phyloP scores from a whole-genome alignment of 2,113 vertebrate genomes.

The Euleptes europaea region DNA sequence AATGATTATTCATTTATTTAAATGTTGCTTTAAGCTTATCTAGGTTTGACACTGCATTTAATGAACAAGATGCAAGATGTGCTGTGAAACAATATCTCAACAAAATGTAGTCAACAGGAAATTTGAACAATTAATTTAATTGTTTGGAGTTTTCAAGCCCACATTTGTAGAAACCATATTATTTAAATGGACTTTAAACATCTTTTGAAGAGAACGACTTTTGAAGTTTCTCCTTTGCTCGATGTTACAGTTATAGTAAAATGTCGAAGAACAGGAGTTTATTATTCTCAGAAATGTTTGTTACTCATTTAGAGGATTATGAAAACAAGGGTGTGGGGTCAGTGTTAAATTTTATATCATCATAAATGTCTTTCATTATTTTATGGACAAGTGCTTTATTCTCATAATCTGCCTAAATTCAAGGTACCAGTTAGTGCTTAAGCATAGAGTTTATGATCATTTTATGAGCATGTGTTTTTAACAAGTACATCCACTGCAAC shows the following conservation, averaged over 20 bases:
- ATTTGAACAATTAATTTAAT: constrained; percentile 65
- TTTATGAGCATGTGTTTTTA: neutral
- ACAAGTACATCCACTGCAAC: too few species aligned
- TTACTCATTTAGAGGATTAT: constrained; percentile 68
- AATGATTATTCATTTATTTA: constrained; percentile 64
- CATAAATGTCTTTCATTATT: constrained; percentile 62
- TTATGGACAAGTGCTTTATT: constrained; percentile 60
- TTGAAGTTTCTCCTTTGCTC: constrained; percentile 67
- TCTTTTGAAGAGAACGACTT: constrained; percentile 68
- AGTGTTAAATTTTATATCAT: constrained; percentile 62
- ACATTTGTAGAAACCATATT: constrained; percentile 64
- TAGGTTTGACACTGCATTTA: constrained; percentile 69
- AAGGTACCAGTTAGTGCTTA: neutral
- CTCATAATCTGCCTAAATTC: constrained; percentile 44
- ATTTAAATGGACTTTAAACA: constrained; percentile 67
- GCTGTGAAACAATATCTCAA: constrained; percentile 68
- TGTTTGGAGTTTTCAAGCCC: constrained; percentile 68
- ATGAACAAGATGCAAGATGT: constrained; percentile 66
- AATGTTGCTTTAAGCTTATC: constrained; percentile 68
- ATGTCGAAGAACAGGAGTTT: constrained; percentile 66
- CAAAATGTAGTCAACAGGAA: constrained; percentile 68
- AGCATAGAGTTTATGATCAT: neutral
- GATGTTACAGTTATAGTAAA: constrained; percentile 66
- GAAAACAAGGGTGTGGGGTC: constrained; percentile 65
- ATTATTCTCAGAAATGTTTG: constrained; percentile 62